Evolutionary conservation across 2,113 vertebrate species (phyloP), one percentile per base, ranked within the genome.

Genomic region (Suricata suricatta): DNA sequence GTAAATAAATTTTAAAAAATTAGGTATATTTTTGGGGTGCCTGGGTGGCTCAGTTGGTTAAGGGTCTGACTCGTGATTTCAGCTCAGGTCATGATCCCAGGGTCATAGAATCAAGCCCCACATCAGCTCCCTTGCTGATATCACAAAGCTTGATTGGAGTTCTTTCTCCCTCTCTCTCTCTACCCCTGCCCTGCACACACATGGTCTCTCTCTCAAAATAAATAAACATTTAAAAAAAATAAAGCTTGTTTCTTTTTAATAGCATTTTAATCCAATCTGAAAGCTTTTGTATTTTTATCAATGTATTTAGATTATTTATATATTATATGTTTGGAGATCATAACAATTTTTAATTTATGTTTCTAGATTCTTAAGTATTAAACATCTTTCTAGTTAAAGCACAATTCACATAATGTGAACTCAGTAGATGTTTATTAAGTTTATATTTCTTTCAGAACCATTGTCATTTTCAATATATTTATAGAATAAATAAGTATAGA

Each of bases 391-490:
- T 95, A 33, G 74, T 88, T 72, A 80, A 93, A 69, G 17, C 1
- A 69, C 29, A 80, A 50, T 85, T 3, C 3, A 77, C 1, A 76
- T n/a, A 47, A 74, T 54, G 84, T 57, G 7, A 91, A 88, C 4
- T 79, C 17, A 23, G 31, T 77, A 76, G 41, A 38, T 77, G 17
- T 79, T 68, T 63, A 82, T 76, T 68, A 93, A 88, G 9, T 94
- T 95, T 66, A 4, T 66, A 83, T 89, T 95, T 96, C 15, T 64
- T 92, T 96, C 90, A 82, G 11, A 72, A 64, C 6, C 31, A 35
- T 79, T 90, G 2, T 68, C 44, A 92, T 96, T 95, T 88, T 88
- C 13, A 87, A 6, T 81, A 27, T 87, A n/a, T 2, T 47, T 41
- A 41, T 41, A 41, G 41, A 41, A 41, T 41, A 41, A 41, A 41